Conservation (phyloP, 2,888 invertebrate species). For the Falcaria lacertinaria region DNA sequence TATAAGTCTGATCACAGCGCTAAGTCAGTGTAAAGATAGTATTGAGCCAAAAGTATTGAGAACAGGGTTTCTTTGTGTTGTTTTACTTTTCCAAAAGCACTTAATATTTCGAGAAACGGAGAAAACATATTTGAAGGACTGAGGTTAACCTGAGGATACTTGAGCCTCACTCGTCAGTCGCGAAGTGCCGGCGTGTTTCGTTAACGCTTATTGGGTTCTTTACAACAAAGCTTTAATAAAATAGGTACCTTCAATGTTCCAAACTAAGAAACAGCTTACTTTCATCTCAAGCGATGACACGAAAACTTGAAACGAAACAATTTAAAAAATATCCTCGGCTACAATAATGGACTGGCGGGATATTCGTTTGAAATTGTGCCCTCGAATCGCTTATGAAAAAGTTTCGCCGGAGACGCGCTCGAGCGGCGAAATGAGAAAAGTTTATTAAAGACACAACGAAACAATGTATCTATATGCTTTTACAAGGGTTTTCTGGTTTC, state of each 20-base stretch:
- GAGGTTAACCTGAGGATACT: no score
- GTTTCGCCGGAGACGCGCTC: constrained; percentile 28
- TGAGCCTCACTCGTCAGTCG: no score
- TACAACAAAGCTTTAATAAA: no score
- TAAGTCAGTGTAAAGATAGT: no score
- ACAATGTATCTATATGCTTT: constrained; percentile 44
- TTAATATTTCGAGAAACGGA: no score
- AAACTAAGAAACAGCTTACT: neutral
- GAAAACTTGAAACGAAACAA: constrained; percentile 14
- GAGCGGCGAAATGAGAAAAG: constrained; percentile 61
- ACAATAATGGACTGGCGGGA: constrained; percentile 38
- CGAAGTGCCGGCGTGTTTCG: no score
- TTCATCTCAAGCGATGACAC: neutral
- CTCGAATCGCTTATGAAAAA: constrained; percentile 34
- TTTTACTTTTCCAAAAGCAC: no score
- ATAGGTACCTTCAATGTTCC: neutral
- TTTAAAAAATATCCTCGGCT: constrained; percentile 18
- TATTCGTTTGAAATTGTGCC: constrained; percentile 31
- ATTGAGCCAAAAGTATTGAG: no score
- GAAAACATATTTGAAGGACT: no score
- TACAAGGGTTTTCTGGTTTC: constrained; percentile 8
- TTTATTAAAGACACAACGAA: constrained; percentile 45
- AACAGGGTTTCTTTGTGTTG: no score
- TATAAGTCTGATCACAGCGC: no score
- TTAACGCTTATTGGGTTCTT: no score